phyloP scores from a whole-genome alignment of 2,113 vertebrate genomes.

The Urocynchramus pylzowi region DNA sequence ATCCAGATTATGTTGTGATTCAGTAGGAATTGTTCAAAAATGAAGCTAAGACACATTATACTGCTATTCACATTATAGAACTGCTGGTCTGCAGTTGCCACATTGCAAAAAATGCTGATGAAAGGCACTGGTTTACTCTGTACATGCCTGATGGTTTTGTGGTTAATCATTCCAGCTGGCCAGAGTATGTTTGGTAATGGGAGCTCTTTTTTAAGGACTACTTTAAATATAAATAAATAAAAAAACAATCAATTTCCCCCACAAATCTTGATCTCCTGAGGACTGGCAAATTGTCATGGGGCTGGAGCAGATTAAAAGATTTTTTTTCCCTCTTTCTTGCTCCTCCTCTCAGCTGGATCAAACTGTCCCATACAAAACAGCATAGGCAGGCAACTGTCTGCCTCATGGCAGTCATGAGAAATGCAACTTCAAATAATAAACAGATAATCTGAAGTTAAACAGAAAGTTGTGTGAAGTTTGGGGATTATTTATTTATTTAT shows the following conservation, averaged over 20 bases:
- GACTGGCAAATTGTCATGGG: neutral
- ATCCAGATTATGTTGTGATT: neutral
- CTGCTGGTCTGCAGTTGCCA: neutral
- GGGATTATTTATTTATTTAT: fast-evolving
- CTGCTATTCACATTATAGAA: too few species aligned
- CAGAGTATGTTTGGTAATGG: neutral
- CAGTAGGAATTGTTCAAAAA: neutral
- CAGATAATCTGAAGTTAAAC: neutral
- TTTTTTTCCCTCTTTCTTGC: neutral
- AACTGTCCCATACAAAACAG: neutral
- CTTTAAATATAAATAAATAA: neutral
- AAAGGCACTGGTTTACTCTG: neutral
- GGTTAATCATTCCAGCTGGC: neutral
- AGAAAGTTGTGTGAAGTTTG: neutral
- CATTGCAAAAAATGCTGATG: neutral
- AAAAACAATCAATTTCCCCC: neutral
- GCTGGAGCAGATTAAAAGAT: neutral
- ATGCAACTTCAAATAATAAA: neutral
- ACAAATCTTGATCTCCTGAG: neutral
- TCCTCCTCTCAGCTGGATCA: neutral
- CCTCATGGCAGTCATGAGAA: neutral
- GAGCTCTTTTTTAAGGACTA: neutral
- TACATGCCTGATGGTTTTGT: neutral
- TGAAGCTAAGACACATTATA: neutral
- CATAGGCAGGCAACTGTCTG: neutral